Base-by-base conservation (phyloP, 2,888 invertebrate species). In the Psococerastis gibbosa region DNA sequence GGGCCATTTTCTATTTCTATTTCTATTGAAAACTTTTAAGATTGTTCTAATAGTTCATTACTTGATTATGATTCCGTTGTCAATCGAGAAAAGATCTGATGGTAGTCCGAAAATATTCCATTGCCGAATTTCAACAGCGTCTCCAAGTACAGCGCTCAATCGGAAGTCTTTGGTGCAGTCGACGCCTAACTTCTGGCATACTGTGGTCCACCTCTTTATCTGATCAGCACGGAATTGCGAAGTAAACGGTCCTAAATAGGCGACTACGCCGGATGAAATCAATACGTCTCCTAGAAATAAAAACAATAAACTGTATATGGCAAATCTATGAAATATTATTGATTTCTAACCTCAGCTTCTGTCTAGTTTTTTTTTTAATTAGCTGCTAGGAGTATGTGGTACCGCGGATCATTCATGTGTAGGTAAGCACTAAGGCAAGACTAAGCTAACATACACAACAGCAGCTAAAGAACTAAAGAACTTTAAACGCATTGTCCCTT, bases 31-130 rank as follows among this genome's bases (percentile, higher is more conserved):
- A 13, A 9, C 6, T 6, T 11, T 17, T 33, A 32, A 11, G 43
- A 46, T 15, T 15, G 5, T 22, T 45, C 35, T 32, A 62, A 69
- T 65, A n/a, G n/a, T n/a, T n/a, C 27, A 6, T 27, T 68, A 88
- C 76, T 77, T 77, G 49, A 91, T 79, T 51, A 94, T 88, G 50
- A 92, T 89, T 43, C 82, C 91, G 57, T 89, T 92, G 57, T 92
- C 89, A 32, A 87, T 68, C 47, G 88, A 89, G 62, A 89, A 92
- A 46, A 76, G 72, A 56, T 92, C 92, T 1, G 78, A 78, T 0
- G 92, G 92, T 46, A 92, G 60, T 0, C 91, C 91, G 52, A 75
- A 80, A 49, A 92, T 87, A 57, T 83, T 85, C 91, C 91, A 92
- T 48, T 81, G 77, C 55, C 89, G 75, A 45, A 91, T 84, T 49